A percentile compares a stretch with the other conserved stretches of the same genome.
These are phyloP conservation scores for Corythornis leucogaster DNA, from an alignment of 2,797 vertebrate species.

Conservation along the genomic window DNA sequence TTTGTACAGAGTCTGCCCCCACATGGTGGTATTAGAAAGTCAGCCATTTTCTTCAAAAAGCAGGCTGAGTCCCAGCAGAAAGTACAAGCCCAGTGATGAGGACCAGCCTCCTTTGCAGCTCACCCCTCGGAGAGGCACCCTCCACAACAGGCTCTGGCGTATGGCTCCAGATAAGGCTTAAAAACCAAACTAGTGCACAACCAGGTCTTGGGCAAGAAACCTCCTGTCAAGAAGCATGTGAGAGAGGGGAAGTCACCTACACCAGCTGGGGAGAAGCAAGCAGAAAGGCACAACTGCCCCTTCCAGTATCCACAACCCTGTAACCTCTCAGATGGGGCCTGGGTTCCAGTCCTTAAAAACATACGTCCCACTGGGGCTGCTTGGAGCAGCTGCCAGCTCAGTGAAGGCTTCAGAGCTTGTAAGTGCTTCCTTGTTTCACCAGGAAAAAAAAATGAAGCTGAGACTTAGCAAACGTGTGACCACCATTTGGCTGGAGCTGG, in stretches of 20 bases:
- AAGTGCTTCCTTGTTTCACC: background rate
- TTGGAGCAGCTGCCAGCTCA: background rate
- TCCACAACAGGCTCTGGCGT: background rate
- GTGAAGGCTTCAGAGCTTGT: background rate
- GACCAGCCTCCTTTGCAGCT: background rate
- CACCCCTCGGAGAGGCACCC: background rate
- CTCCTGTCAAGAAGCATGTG: background rate
- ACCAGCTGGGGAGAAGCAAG: background rate
- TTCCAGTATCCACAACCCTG: background rate
- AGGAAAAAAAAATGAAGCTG: background rate
- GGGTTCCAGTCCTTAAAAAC: background rate
- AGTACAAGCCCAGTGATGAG: background rate
- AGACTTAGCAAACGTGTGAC: fast-evolving
- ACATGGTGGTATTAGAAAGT: background rate
- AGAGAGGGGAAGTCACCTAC: background rate
- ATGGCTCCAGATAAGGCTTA: background rate
- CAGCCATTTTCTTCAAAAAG: background rate
- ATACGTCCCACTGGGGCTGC: background rate
- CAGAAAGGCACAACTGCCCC: background rate
- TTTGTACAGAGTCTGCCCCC: background rate
- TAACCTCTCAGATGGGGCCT: background rate
- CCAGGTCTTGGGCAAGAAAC: background rate
- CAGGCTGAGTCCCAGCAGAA: background rate
- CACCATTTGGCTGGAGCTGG: background rate
- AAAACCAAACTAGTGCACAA: background rate